Evolutionary conservation across 2,113 vertebrate species (phyloP).

Genomic region (Apus apus): DNA sequence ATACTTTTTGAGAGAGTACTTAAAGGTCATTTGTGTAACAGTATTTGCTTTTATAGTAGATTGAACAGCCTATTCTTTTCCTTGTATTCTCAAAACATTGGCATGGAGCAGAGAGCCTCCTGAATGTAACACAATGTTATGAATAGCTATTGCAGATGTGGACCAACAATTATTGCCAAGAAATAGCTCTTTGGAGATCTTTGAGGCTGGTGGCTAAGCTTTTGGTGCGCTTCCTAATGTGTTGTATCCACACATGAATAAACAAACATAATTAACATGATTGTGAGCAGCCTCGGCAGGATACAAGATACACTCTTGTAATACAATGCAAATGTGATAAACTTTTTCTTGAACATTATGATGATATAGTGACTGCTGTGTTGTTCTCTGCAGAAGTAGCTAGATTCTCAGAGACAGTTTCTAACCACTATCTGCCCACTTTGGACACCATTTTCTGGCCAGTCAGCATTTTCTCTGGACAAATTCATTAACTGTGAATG

Average conservation of each 20-base stretch:
- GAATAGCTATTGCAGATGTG: not conserved
- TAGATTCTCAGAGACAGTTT: not conserved
- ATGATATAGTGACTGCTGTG: not conserved
- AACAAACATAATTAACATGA: fast-evolving
- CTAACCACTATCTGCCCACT: not conserved
- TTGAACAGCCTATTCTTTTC: not conserved
- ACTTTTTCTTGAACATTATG: not conserved
- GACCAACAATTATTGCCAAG: not conserved
- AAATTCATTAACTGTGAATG: not conserved
- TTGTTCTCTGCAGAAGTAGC: not conserved
- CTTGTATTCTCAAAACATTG: not conserved
- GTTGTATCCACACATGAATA: not conserved
- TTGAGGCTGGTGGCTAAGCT: not conserved
- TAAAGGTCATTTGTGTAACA: not conserved
- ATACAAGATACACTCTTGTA: not conserved
- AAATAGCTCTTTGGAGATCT: not conserved
- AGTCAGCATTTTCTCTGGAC: not conserved
- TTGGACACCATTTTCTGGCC: not conserved
- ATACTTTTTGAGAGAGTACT: not conserved
- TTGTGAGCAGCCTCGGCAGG: not conserved
- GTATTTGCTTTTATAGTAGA: conserved; percentile 2
- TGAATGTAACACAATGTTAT: not conserved
- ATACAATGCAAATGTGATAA: not conserved
- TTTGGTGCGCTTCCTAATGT: not conserved
- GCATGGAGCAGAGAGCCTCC: not conserved